Percentiles rank a stretch among this genome's conserved stretches.
These are phyloP conservation scores for Ariopsis seemanni DNA, from an alignment of 2,113 vertebrate genomes.

Conservation along the genomic window DNA sequence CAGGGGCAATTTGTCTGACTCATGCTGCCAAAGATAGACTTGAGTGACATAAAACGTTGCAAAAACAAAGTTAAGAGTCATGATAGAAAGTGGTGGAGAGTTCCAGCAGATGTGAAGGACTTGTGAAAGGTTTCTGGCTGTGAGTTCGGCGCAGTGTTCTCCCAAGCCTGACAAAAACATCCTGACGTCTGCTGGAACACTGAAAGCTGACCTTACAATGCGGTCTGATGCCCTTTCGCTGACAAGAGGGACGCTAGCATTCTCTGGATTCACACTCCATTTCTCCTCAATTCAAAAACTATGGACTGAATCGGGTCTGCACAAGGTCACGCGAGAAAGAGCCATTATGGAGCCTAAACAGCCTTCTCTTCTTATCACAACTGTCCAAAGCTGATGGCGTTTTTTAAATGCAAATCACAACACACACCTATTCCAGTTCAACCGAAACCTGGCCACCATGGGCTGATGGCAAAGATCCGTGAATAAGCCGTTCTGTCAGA, in stretches of 20 bases:
- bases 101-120: neutral
- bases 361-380: constrained; percentile 27
- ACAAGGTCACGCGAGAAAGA: constrained; percentile 35
- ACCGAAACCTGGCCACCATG: neutral
- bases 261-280: neutral
- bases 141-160: neutral
- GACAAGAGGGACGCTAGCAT: constrained; percentile 1
- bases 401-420: constrained; percentile 44
- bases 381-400: constrained; percentile 26
- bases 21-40: neutral
- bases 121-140: neutral
- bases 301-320: constrained; percentile 29
- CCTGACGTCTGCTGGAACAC: neutral
- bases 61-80: neutral
- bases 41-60: neutral
- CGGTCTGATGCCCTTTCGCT: neutral
- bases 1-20: constrained; percentile 20
- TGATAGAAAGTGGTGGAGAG: neutral
- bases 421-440: constrained; percentile 8
- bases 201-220: constrained; percentile 21
- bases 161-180: neutral
- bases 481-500: constrained; percentile 28
- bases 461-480: neutral
- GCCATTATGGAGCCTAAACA: constrained; percentile 25
- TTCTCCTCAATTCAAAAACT: constrained; percentile 33